phyloP scores from a whole-genome alignment of 2,113 vertebrate species.

The Carollia perspicillata region DNA sequence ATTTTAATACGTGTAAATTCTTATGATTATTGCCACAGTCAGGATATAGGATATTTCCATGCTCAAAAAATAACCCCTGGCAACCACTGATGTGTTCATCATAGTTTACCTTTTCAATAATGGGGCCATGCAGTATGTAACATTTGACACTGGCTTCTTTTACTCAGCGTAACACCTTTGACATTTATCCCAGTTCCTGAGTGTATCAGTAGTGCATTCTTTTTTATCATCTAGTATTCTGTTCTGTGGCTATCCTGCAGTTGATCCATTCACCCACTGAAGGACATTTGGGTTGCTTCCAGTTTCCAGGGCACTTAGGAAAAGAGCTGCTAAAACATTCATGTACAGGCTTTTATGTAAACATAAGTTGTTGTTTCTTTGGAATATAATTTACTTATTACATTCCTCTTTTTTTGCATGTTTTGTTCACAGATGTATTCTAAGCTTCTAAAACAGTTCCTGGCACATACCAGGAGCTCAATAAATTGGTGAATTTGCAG shows the following conservation, averaged over 20 bases:
- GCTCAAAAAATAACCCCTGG: neutral
- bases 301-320: neutral
- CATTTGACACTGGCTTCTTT: neutral
- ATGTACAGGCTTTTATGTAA: neutral
- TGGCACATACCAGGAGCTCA: neutral
- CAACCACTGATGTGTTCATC: neutral
- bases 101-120: neutral
- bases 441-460: neutral
- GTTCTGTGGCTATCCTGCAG: neutral
- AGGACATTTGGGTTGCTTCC: slow-evolving; percentile 13
- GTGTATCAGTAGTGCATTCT: neutral
- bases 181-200: neutral
- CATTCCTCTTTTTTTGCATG: neutral
- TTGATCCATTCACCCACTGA: neutral
- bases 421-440: neutral
- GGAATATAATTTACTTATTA: neutral
- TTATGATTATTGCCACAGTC: neutral
- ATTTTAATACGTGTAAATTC: neutral
- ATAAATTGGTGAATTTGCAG: neutral
- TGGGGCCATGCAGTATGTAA: neutral
- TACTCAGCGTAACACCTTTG: neutral
- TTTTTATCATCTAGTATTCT: slow-evolving; percentile 16
- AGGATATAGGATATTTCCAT: neutral
- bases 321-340: slow-evolving; percentile 21
- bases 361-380: slow-evolving; percentile 11